Evolutionary conservation across 2,113 vertebrate species (phyloP), one percentile per base, ranked within the genome.

Genomic region (Hiodon tergisus): DNA sequence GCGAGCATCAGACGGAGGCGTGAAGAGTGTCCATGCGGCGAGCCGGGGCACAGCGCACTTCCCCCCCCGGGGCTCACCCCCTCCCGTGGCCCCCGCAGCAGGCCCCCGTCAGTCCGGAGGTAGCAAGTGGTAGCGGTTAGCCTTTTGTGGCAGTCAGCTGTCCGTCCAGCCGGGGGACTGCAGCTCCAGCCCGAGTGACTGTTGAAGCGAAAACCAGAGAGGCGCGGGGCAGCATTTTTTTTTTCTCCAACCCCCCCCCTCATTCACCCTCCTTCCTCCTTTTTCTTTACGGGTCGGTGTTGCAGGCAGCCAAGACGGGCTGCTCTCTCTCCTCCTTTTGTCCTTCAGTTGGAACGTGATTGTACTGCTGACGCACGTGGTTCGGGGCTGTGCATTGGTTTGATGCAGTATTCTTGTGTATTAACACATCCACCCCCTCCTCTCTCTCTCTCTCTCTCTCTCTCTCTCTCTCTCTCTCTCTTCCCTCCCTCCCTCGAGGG

Each of bases 301-400:
- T 85, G 78, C 80, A 78, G 78, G 82, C 87, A 88, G 84, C 85
- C 85, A 79, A 79, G 85, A 83, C 81, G 83, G 87, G 85, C 87
- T 83, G 85, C 89, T 86, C 88, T 86, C 88, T 87, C 88, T 86
- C 90, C 89, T 88, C 86, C 88, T 90, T 91, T 92, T 89, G 87
- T 93, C 88, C 89, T 93, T 92, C 90, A 88, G 86, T 90, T 80
- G 78, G 86, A 92, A 91, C 90, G 93, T 93, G 93, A 91, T 92
- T 92, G 92, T 89, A 92, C 89, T 91, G 91, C 93, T 94, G 94
- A 93, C 92, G 91, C 93, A 94, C 92, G 86, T 84, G 83, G 86
- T 92, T 90, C 81, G 78, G 85, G 88, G 91, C 89, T 86, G 86
- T 90, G 90, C 89, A 89, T 90, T 87, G 85, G 90, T 90, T 92